Conservation (phyloP, 2,888 invertebrate species). For the Scaeva pyrastri region DNA sequence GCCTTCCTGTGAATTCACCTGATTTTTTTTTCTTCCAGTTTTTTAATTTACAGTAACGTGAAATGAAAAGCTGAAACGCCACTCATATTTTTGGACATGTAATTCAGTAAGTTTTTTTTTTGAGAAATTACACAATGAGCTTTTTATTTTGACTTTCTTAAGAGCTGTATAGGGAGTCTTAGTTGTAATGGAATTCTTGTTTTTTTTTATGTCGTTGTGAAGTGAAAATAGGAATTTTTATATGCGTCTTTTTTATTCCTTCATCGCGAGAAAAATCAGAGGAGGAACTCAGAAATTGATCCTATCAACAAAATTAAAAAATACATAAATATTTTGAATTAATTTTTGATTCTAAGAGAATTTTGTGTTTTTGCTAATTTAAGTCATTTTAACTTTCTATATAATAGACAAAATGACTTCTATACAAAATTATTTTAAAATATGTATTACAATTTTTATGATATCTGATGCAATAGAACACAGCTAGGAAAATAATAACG, state of each 20-base stretch:
- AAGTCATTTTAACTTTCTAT: too few relatives aligned
- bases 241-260: neutral
- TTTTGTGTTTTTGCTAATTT: too few relatives aligned
- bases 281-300: too few relatives aligned
- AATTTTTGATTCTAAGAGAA: too few relatives aligned
- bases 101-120: slow-evolving; percentile 55
- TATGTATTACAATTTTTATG: too few relatives aligned
- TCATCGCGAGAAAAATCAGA: neutral
- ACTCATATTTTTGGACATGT: slow-evolving; percentile 65
- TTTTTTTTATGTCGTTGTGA: neutral
- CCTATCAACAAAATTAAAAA: too few relatives aligned
- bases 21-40: slow-evolving; percentile 46
- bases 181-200: slow-evolving; percentile 27
- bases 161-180: neutral
- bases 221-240: neutral
- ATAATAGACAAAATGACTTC: too few relatives aligned
- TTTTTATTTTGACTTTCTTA: slow-evolving; percentile 24
- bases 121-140: slow-evolving; percentile 25
- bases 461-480: too few relatives aligned
- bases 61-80: slow-evolving; percentile 62
- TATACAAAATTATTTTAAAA: too few relatives aligned
- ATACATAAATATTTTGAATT: too few relatives aligned
- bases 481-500: too few relatives aligned
- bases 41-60: slow-evolving; percentile 58
- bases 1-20: slow-evolving; percentile 45